phyloP scores from a whole-genome alignment of 2,113 vertebrate genomes.

The Vombatus ursinus region DNA sequence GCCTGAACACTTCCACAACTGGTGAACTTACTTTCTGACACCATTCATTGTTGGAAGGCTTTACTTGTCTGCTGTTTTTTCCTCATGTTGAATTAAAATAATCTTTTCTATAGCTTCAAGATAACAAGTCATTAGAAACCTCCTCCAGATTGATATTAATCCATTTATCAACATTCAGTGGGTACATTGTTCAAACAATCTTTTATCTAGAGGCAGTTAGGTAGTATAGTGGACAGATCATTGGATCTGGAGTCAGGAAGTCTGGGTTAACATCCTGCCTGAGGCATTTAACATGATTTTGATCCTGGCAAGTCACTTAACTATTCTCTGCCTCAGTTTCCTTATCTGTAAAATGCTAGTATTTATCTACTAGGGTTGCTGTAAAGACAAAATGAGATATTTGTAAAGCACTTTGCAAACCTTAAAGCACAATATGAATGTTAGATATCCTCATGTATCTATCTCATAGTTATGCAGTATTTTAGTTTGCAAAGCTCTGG shows the following conservation, averaged over 20 bases:
- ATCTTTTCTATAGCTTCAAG: not conserved
- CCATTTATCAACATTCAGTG: not conserved
- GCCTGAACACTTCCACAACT: not conserved
- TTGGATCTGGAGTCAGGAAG: not conserved
- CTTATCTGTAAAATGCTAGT: not conserved
- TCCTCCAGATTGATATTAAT: not conserved
- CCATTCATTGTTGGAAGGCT: not conserved
- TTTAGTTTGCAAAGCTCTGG: not conserved
- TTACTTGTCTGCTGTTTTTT: not conserved
- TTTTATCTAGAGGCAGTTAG: not conserved
- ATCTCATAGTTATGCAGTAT: not conserved
- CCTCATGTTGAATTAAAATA: not conserved
- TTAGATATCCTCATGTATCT: not conserved
- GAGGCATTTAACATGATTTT: not conserved
- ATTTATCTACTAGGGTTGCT: not conserved
- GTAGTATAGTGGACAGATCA: not conserved
- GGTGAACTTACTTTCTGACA: not conserved
- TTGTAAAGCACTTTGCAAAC: not conserved
- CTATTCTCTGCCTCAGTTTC: not conserved
- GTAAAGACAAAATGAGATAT: not conserved
- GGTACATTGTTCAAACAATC: not conserved
- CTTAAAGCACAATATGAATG: not conserved
- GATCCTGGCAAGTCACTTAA: not conserved
- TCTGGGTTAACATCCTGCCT: not conserved
- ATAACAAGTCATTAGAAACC: not conserved